These are phyloP conservation scores for Caerostris darwini DNA, from an alignment of 1,140 invertebrate species.

Conservation along the genomic window DNA sequence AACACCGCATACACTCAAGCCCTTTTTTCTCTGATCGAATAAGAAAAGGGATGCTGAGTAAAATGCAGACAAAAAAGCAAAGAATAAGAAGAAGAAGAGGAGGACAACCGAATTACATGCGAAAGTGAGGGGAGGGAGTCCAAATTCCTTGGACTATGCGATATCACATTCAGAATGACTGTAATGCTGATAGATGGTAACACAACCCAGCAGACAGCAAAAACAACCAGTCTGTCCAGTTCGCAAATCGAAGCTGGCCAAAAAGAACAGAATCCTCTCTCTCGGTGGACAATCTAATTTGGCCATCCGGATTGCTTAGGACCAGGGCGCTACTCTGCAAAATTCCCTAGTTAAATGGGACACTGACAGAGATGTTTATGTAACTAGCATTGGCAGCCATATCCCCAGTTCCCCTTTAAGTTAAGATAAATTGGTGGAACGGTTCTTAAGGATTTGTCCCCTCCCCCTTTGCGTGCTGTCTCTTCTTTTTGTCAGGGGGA, in stretches of 20 bases:
- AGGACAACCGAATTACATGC: background rate
- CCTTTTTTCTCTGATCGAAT: conserved; percentile 11
- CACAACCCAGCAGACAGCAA: conserved; percentile 51
- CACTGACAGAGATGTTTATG: conserved; percentile 76
- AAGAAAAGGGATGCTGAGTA: background rate
- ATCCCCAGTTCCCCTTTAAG: conserved; percentile 63
- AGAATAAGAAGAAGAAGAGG: background rate
- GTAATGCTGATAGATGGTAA: conserved; percentile 73
- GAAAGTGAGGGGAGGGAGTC: background rate
- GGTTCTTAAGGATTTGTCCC: conserved; percentile 1
- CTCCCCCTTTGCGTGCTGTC: background rate
- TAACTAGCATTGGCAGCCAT: conserved; percentile 77
- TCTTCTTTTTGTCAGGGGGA: background rate
- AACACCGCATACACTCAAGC: background rate
- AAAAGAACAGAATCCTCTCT: conserved; percentile 74
- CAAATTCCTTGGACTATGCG: conserved; percentile 18
- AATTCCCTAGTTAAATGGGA: conserved; percentile 77
- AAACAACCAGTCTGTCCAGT: conserved; percentile 71
- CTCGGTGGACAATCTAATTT: conserved; percentile 72
- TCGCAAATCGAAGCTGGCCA: conserved; percentile 77
- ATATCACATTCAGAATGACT: conserved; percentile 65
- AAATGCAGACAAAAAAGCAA: background rate
- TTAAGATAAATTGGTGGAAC: conserved; percentile 75
- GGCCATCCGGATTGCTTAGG: conserved; percentile 22
- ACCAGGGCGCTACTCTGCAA: conserved; percentile 65